Conservation (phyloP, 2,113 vertebrate genomes). For the Xenopus borealis region DNA sequence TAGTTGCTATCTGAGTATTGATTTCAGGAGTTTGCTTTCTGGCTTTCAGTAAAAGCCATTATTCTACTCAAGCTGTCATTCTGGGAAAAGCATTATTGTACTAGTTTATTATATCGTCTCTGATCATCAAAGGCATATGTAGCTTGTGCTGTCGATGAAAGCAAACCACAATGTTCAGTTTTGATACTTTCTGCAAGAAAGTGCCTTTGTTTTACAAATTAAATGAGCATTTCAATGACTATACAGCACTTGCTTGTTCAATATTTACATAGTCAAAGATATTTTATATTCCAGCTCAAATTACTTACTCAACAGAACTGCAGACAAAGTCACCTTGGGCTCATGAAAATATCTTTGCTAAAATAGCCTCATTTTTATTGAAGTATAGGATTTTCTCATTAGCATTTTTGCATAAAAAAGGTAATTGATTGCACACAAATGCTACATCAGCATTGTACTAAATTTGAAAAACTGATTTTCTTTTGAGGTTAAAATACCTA, state of each 20-base stretch:
- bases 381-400: background rate
- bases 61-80: constrained; percentile 53
- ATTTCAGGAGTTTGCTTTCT: constrained; percentile 56
- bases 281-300: constrained; percentile 1
- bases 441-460: background rate
- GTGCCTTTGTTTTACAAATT: constrained; percentile 31
- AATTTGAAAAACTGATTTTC: background rate
- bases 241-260: background rate
- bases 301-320: background rate
- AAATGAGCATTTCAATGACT: constrained; percentile 23
- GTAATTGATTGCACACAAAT: background rate
- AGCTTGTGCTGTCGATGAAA: constrained; percentile 47
- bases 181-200: constrained; percentile 40
- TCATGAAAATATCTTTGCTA: background rate
- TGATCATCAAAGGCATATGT: constrained; percentile 49
- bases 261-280: constrained; percentile 5
- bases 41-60: constrained; percentile 59
- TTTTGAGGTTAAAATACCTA: no score
- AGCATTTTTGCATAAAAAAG: background rate
- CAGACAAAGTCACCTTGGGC: constrained; percentile 1
- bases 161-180: constrained; percentile 24
- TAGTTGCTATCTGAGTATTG: constrained; percentile 63
- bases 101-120: constrained; percentile 53
- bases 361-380: background rate
- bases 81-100: constrained; percentile 59